These are phyloP conservation scores for Psix sp. DNA, from an alignment of 1,140 invertebrate genomes.

Conservation along the genomic window DNA sequence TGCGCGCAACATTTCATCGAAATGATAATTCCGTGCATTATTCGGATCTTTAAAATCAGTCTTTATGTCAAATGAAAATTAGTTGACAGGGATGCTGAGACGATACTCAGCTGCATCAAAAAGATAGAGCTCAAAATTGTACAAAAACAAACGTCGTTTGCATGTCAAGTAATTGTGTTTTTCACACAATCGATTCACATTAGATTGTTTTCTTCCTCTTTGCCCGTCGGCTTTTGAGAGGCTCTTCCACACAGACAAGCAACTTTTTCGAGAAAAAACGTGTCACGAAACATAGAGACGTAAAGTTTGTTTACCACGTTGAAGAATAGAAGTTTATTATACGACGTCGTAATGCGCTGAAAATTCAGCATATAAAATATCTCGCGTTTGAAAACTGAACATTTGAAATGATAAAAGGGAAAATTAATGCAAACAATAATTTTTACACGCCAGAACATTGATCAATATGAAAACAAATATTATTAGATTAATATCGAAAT, in stretches of 20 bases:
- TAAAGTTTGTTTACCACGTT: slow-evolving; percentile 40
- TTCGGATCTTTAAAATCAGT: too few relatives aligned
- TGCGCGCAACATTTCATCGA: too few relatives aligned
- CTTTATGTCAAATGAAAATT: too few relatives aligned
- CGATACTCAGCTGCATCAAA: too few relatives aligned
- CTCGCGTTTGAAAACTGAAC: too few relatives aligned
- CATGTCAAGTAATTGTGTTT: slow-evolving; percentile 9
- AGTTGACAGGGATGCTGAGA: too few relatives aligned
- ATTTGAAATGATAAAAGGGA: not conserved
- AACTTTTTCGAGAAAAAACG: slow-evolving; percentile 32
- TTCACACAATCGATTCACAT: slow-evolving; percentile 22
- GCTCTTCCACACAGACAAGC: slow-evolving; percentile 14
- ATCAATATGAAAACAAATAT: too few relatives aligned
- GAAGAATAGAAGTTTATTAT: slow-evolving; percentile 39
- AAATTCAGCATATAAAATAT: slow-evolving; percentile 25
- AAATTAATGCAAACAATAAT: not conserved
- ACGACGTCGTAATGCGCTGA: slow-evolving; percentile 27
- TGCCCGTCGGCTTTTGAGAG: slow-evolving; percentile 11
- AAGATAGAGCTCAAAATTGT: too few relatives aligned
- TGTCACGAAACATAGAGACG: slow-evolving; percentile 38
- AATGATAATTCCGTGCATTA: too few relatives aligned
- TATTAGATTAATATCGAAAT: too few relatives aligned
- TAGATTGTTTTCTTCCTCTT: slow-evolving; percentile 32
- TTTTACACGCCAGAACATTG: too few relatives aligned
- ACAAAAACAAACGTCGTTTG: too few relatives aligned